Evolutionary conservation across 2,888 invertebrate genomes (phyloP).

Genomic region (Drosophila recens): DNA sequence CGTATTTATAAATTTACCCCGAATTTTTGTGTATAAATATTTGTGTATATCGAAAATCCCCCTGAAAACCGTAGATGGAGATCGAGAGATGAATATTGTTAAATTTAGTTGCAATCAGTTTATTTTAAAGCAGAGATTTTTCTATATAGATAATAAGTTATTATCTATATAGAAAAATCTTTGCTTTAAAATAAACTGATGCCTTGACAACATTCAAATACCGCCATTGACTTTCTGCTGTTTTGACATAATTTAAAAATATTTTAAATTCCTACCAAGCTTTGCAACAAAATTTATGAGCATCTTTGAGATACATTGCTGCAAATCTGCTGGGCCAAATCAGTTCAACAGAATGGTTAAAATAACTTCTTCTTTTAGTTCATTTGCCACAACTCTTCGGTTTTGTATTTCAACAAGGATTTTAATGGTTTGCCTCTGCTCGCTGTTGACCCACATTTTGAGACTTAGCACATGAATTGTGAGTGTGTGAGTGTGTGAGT

Average conservation of each 20-base stretch:
- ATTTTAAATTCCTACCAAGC: too few relatives aligned
- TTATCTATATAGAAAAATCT: background rate
- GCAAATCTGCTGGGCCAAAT: background rate
- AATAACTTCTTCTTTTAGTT: background rate
- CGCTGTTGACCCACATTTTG: conserved; percentile 47
- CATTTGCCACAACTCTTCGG: background rate
- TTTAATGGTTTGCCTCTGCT: conserved; percentile 9
- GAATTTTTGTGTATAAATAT: too few relatives aligned
- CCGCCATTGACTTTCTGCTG: too few relatives aligned
- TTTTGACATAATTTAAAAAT: too few relatives aligned
- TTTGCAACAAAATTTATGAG: too few relatives aligned
- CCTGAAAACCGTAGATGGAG: background rate
- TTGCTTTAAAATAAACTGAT: background rate
- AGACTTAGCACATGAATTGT: conserved; percentile 3
- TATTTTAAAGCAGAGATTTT: background rate
- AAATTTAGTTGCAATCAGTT: background rate
- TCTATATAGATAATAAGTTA: background rate
- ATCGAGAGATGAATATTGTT: background rate
- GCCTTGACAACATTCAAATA: background rate
- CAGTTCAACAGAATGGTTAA: background rate
- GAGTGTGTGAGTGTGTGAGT: conserved; percentile 10
- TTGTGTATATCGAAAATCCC: too few relatives aligned
- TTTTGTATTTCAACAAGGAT: conserved; percentile 7
- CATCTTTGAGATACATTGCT: background rate
- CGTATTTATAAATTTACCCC: too few relatives aligned